Conservation (phyloP, 2,797 vertebrate genomes). For the Sebastes paucispinis region DNA sequence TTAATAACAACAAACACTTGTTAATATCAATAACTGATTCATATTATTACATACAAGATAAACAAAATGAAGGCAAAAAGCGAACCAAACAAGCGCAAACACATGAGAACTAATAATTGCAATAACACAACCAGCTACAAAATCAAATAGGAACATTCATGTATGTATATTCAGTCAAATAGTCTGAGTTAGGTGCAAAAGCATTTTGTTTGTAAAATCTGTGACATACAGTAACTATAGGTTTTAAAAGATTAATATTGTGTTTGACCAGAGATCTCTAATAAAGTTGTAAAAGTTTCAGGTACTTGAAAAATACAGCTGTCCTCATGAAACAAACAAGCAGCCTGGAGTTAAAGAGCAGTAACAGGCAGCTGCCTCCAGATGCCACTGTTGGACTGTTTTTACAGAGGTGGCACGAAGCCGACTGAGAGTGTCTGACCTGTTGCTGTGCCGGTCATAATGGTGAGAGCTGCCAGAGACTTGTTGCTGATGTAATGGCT, state of each 20-base stretch:
- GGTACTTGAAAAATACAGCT: not conserved
- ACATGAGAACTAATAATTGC: not conserved
- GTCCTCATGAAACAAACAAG: not conserved
- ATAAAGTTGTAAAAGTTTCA: not conserved
- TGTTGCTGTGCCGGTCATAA: slow-evolving; percentile 92
- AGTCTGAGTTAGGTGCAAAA: not conserved
- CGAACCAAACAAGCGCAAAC: not conserved
- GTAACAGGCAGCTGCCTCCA: slow-evolving; percentile 53
- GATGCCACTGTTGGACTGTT: slow-evolving; percentile 53
- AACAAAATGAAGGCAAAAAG: not conserved
- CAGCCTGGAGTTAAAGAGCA: not conserved
- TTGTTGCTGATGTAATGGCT: slow-evolving; percentile 99
- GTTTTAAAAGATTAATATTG: not conserved
- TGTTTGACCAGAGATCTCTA: not conserved
- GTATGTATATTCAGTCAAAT: not conserved
- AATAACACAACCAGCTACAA: not conserved
- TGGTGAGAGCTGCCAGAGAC: slow-evolving; percentile 94
- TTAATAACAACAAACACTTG: not conserved
- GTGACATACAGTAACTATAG: not conserved
- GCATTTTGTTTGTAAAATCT: not conserved
- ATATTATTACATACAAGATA: not conserved
- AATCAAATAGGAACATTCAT: not conserved
- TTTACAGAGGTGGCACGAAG: not conserved
- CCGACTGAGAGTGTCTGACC: slow-evolving; percentile 74
- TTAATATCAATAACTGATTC: not conserved